These are phyloP conservation scores for Aphaenogaster rudis DNA, from an alignment of 1,140 invertebrate species.

Conservation along the genomic window DNA sequence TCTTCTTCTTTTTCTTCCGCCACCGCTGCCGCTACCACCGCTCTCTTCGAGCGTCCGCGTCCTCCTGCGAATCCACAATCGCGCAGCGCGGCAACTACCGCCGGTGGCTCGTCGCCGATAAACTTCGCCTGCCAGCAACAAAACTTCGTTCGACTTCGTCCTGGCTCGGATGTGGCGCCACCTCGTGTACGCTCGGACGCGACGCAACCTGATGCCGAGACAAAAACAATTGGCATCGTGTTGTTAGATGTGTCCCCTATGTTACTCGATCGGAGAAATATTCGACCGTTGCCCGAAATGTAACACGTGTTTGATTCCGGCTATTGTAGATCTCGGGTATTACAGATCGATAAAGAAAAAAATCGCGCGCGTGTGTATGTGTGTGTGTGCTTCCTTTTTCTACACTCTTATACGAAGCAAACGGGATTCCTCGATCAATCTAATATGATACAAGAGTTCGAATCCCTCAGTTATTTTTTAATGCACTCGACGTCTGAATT, in stretches of 20 bases:
- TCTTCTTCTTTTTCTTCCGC: background rate
- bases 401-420: background rate
- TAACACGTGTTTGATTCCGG: background rate
- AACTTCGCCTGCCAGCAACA: conserved; percentile 14
- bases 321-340: background rate
- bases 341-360: background rate
- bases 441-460: background rate
- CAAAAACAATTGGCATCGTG: conserved; percentile 16
- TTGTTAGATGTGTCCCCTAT: background rate
- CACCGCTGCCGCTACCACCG: background rate
- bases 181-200: background rate
- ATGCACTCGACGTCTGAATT: too few species aligned
- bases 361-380: too few species aligned
- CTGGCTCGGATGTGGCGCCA: conserved; percentile 32
- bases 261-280: background rate
- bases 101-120: background rate
- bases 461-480: too few species aligned
- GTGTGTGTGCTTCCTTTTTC: too few species aligned
- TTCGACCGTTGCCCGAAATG: background rate
- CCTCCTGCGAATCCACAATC: background rate
- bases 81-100: background rate
- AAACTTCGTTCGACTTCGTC: conserved; percentile 18
- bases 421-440: background rate
- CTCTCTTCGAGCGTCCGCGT: background rate
- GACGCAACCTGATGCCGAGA: background rate